phyloP scores from a whole-genome alignment of 2,113 vertebrate species.

The Poeciliopsis occidentalis region DNA sequence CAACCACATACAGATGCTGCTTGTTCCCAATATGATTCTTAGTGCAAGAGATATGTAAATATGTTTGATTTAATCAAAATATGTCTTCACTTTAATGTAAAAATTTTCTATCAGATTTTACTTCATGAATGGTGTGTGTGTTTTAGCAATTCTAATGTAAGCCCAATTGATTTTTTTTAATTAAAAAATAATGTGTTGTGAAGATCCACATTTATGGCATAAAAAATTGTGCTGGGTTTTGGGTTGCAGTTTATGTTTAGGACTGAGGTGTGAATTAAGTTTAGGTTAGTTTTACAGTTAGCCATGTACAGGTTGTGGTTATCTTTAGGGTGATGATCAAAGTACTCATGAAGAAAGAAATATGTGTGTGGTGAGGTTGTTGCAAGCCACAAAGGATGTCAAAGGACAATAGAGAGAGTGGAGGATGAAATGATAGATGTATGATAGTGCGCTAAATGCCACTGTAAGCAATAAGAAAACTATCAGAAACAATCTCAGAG shows the following conservation, averaged over 20 bases:
- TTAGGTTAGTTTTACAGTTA: too few relatives aligned
- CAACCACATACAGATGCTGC: constrained; percentile 26
- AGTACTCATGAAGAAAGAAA: too few relatives aligned
- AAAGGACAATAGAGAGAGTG: constrained; percentile 36
- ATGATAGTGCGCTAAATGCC: constrained; percentile 64
- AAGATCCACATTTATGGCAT: too few relatives aligned
- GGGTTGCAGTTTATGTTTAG: too few relatives aligned
- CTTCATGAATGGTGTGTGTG: constrained; percentile 4
- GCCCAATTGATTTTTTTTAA: too few relatives aligned
- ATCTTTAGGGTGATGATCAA: too few relatives aligned
- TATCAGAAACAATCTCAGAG: constrained; percentile 49
- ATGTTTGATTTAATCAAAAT: not conserved
- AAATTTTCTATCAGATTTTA: constrained; percentile 52
- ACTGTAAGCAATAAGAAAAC: constrained; percentile 64
- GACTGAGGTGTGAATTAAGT: too few relatives aligned
- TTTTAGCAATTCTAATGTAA: too few relatives aligned
- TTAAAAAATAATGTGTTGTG: too few relatives aligned
- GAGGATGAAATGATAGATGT: constrained; percentile 67
- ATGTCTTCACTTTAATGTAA: constrained; percentile 44
- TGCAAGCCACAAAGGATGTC: constrained; percentile 51
- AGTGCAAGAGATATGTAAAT: too few relatives aligned
- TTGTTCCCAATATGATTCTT: constrained; percentile 4
- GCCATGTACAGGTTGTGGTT: too few relatives aligned
- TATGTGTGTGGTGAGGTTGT: constrained; percentile 3
- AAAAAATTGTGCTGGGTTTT: too few relatives aligned